Evolutionary conservation across 2,113 vertebrate species (phyloP), one percentile per base, ranked within the genome.

Genomic region (Rhinoptilus africanus): DNA sequence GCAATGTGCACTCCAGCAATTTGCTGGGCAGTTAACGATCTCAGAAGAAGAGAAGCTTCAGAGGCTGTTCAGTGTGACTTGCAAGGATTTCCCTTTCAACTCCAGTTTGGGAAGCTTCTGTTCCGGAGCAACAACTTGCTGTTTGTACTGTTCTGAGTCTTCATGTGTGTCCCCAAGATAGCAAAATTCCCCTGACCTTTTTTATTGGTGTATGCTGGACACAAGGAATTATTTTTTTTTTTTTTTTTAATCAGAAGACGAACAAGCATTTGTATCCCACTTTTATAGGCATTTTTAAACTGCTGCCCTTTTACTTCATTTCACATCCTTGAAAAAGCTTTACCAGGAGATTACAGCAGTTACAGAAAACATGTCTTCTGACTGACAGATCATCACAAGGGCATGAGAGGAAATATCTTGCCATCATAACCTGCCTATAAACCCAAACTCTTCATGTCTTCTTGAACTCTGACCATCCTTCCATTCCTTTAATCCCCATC

Each of bases 1-100:
- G 96, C 95, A 96, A 85, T 81, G 32, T 48, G 68, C 57, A 21
- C 77, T 89, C 80, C 95, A 97, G 97, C 94, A 93, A 89, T 72
- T 94, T 94, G 90, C 95, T 93, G 95, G 91, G 45, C 12, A 93
- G 43, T 59, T 48, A 76, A 62, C 23, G 83, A 95, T 97, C 97
- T 81, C 75, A 7, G 69, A 95, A 76, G 93, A 85, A 87, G 96
- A 77, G 84, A 67, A 76, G 41, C 72, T n/a, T 43, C 16, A 82
- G 75, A 47, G 47, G 71, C 37, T 62, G 22, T 34, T 71, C 83
- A 64, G 35, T 21, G 30, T 24, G 22, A 68, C 57, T 82, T 45
- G 62, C 28, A 32, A 53, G 78, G 62, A 81, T 47, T 82, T 48
- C 34, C 39, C 68, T 67, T 94, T 66, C 73, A 45, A 4, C 37